Conservation (phyloP, 2,888 invertebrate genomes). For the Sussaba pulchella region DNA sequence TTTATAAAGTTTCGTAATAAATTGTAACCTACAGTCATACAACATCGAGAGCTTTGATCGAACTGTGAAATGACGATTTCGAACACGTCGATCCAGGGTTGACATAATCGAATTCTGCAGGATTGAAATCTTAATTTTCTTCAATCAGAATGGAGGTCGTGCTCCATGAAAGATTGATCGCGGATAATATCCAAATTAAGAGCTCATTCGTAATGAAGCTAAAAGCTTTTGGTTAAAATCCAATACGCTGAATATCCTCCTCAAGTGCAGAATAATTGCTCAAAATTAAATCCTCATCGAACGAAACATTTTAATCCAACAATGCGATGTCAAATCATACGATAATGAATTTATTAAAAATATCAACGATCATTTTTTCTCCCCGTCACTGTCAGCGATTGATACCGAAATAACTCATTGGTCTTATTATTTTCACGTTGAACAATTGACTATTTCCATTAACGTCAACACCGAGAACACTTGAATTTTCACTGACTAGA, state of each 20-base stretch:
- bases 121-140: no score
- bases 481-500: neutral
- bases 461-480: no score
- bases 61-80: neutral
- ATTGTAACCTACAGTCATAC: neutral
- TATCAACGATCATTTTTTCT: no score
- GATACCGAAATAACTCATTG: no score
- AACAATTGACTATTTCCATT: no score
- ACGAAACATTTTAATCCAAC: neutral
- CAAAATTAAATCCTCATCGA: neutral
- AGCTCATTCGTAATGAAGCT: neutral
- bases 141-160: neutral
- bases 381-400: no score
- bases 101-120: neutral
- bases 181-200: neutral
- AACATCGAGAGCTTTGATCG: neutral
- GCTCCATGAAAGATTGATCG: neutral
- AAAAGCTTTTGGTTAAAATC: neutral
- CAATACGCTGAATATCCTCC: no score
- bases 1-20: neutral
- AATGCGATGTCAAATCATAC: no score
- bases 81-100: neutral
- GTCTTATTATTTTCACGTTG: no score
- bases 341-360: no score
- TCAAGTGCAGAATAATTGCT: neutral